Evolutionary conservation across 2,888 invertebrate genomes (phyloP), one percentile per base, ranked within the genome.

Genomic region (Pristionchus exspectatus): DNA sequence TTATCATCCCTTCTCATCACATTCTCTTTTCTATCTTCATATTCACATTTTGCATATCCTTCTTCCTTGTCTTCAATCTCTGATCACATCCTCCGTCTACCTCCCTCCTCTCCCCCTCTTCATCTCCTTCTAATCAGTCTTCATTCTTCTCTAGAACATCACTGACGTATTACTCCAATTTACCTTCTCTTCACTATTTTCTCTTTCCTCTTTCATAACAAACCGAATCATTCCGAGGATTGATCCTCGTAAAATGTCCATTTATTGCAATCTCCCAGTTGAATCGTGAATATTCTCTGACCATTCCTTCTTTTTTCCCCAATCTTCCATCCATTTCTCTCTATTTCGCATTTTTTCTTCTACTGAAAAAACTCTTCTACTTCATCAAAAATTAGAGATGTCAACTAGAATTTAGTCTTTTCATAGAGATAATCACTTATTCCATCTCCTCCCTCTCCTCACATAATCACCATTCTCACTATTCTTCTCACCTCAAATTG

Each of bases 1-100:
- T 50, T 81, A 50, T 38, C 81, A 38, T 81, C 81, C n/a, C 81
- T 50, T 50, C 38, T 74, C 74, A 38, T 74, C 81, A 38, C 24
- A 81, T 81, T 30, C 44, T 7, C n/a, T 81, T 27, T 24, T 50
- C 44, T 12, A 21, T 27, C 44, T 81, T 44, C 81, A 18, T 72
- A 16, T 27, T 81, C 14, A 38, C 27, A 10, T 81, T 27, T 81
- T 81, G n/a, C 81, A 38, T 50, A 0, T 4, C n/a, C 50, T 81
- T 44, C 50, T 81, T 30, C 81, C 81, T 30, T n/a, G 50, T 81
- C 50, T n/a, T 12, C 24, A 5, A 38, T 81, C 81, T 50, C 14
- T 24, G 44, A 81, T 50, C n/a, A 44, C 50, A 21, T 44, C 0
- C 1, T 50, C 44, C 3, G 38, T 38, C 1, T 33, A 5, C 44